Evolutionary conservation across 2,113 vertebrate species (phyloP).

Genomic region (Castor canadensis): DNA sequence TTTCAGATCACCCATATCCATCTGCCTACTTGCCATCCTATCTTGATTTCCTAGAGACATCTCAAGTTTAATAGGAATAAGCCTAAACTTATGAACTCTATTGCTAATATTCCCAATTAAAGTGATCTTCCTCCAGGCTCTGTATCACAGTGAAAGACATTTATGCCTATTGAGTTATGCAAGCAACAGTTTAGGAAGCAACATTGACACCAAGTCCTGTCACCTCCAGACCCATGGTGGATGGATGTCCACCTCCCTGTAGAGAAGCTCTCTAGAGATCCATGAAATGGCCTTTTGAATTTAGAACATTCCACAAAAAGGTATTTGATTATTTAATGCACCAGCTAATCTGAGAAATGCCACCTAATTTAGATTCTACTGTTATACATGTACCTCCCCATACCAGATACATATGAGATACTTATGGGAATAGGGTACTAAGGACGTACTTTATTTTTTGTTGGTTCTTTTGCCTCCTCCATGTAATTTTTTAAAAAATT

Average conservation of each 20-base stretch:
- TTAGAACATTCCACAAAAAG: neutral
- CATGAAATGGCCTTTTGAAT: neutral
- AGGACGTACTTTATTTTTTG: neutral
- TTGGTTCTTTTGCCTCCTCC: neutral
- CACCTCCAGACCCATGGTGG: neutral
- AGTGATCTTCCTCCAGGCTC: neutral
- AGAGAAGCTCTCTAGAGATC: neutral
- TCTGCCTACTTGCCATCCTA: neutral
- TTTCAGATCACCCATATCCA: neutral
- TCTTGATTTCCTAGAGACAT: neutral
- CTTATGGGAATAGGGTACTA: neutral
- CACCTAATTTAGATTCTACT: neutral
- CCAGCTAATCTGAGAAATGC: neutral
- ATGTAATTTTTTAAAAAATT: neutral
- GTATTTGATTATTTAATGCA: neutral
- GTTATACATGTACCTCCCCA: neutral
- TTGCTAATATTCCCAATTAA: neutral
- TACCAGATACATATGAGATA: neutral
- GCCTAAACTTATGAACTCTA: neutral
- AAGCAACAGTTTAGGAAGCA: neutral
- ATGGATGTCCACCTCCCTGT: neutral
- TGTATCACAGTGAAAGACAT: neutral
- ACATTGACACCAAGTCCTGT: neutral
- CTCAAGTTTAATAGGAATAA: neutral
- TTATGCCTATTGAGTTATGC: neutral